These are phyloP conservation scores for Eilema griseolum DNA, from an alignment of 2,888 invertebrate genomes.

Conservation along the genomic window DNA sequence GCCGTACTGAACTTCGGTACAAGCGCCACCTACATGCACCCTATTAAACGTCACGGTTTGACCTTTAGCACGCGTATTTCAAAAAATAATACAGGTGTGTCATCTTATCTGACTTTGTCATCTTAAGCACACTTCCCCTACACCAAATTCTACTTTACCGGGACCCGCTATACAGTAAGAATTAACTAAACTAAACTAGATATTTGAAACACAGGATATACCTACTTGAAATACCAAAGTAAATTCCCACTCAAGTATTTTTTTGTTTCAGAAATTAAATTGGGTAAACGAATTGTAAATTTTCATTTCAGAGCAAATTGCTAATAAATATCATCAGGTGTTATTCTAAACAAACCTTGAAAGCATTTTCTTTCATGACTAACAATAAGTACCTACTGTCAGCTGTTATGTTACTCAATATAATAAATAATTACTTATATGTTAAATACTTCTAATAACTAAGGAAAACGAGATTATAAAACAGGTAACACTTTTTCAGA, in stretches of 20 bases:
- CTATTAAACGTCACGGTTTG: too few relatives aligned
- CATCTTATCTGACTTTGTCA: too few relatives aligned
- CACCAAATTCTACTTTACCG: too few relatives aligned
- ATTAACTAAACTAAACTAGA: too few relatives aligned
- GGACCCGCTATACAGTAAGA: too few relatives aligned
- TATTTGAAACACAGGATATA: neutral
- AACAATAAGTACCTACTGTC: neutral
- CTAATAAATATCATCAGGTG: slow-evolving; percentile 42
- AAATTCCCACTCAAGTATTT: neutral
- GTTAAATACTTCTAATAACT: neutral
- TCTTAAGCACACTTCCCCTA: too few relatives aligned
- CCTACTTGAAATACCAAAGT: neutral
- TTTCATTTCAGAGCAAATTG: neutral
- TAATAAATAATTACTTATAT: neutral
- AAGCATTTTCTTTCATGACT: slow-evolving; percentile 27
- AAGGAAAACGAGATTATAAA: neutral
- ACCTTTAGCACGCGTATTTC: too few relatives aligned
- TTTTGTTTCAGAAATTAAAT: neutral
- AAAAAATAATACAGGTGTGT: too few relatives aligned
- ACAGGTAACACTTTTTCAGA: neutral
- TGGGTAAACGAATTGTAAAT: neutral
- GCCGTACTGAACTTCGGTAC: too few relatives aligned
- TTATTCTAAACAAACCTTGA: slow-evolving; percentile 24
- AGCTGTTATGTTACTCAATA: neutral
- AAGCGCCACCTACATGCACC: too few relatives aligned